These are phyloP conservation scores for Gallinago solitaria DNA, from an alignment of 2,797 vertebrate species.

Conservation along the genomic window DNA sequence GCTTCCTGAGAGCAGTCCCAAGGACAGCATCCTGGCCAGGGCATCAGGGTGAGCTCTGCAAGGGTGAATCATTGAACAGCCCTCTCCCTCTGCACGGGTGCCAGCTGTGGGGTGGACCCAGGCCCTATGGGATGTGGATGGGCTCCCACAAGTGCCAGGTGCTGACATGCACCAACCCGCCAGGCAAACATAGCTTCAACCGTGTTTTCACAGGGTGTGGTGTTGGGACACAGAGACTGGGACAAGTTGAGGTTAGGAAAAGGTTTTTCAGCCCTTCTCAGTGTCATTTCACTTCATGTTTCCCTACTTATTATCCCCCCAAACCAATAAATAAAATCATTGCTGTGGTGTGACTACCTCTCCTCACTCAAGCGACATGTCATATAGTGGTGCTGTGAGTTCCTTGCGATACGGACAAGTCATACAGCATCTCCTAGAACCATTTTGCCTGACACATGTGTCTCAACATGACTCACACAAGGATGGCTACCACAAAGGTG, in stretches of 20 bases:
- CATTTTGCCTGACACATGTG: background rate
- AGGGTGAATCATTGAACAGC: background rate
- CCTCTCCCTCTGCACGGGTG: background rate
- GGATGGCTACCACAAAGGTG: too few relatives aligned
- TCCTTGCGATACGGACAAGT: background rate
- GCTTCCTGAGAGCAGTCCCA: background rate
- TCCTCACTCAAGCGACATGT: accelerated
- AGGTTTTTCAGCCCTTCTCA: background rate
- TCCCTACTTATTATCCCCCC: background rate
- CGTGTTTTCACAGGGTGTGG: background rate
- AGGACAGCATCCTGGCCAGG: background rate
- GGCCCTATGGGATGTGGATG: background rate
- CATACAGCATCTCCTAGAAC: background rate
- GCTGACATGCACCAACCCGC: accelerated
- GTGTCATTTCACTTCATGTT: background rate
- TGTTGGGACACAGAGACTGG: background rate
- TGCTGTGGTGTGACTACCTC: background rate
- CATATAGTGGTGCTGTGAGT: background rate
- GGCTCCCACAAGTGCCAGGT: background rate
- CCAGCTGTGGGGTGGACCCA: too few relatives aligned
- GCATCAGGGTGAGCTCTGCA: background rate
- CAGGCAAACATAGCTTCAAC: background rate
- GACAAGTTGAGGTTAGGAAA: background rate
- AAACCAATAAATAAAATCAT: background rate
- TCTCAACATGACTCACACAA: background rate